Evolutionary conservation across 2,113 vertebrate genomes (phyloP), one percentile per base, ranked within the genome.

Genomic region (Lethenteron reissneri): DNA sequence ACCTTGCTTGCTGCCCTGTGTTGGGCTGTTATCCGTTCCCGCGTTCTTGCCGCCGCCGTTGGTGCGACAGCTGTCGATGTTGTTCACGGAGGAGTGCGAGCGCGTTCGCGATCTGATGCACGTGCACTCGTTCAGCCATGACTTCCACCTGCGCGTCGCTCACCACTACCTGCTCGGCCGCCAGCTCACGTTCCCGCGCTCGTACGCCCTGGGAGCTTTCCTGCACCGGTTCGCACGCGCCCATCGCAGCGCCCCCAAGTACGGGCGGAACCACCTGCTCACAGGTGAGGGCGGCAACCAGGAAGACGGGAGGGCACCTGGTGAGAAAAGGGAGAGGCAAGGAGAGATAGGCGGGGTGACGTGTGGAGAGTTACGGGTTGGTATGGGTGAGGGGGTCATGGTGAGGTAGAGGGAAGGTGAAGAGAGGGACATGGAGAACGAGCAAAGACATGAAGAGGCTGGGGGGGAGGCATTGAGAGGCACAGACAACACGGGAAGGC

Each of bases 81-180:
- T 97, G 70, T 97, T 99, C 83, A 97, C 91, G 0, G 91, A 99
- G 80, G 94, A 99, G 78, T 99, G 92, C 1, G 92, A 97, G 81
- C 95, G 90, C 76, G 92, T 99, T 71, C 84, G 90, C 56, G 92
- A 92, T 77, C 84, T 95, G 79, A 97, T 99, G 90, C 94, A 99
- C 0, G 88, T 99, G 21, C 94, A 97, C 78, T 99, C 92, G 0
- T 99, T 99, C 83, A 96, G 94, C 83, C 97, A 97, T 0, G 94
- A 99, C 79, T 97, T 97, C 81, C 94, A 99, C 78, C 80, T 99
- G 77, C 86, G 91, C 14, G 86, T 97, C n/a, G 87, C 90, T 72
- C 90, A 94, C 79, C 94, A 99, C 77, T 90, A 95, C 3, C 80
- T 99, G 76, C 80, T 95, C 62, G 94, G 92, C 57, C 82, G 86